Evolutionary conservation across 2,113 vertebrate species (phyloP).

Genomic region (Rhinopomastus cyanomelas): DNA sequence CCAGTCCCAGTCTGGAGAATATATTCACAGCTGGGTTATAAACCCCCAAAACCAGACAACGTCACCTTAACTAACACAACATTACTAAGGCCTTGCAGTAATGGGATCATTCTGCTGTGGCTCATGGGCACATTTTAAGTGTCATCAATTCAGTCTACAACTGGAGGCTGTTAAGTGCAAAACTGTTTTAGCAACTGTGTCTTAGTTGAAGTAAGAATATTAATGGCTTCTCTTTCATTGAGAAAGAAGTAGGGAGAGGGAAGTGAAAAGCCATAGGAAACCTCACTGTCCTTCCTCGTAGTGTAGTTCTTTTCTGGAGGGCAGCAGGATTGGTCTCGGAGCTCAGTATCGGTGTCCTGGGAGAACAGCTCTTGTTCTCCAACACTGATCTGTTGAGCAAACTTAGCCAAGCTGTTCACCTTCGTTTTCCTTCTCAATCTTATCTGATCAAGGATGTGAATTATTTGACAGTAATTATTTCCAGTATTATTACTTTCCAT

Average conservation of each 20-base stretch:
- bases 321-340: not conserved
- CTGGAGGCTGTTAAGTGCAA: conserved; percentile 36
- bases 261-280: conserved; percentile 20
- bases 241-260: not conserved
- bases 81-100: conserved; percentile 2
- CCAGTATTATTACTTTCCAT: too few species aligned
- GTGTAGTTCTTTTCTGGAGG: not conserved
- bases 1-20: not conserved
- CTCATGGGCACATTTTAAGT: conserved; percentile 48
- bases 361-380: not conserved
- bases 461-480: not conserved
- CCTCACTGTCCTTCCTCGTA: not conserved
- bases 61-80: conserved; percentile 41
- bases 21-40: conserved; percentile 35
- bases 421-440: not conserved
- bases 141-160: conserved; percentile 47
- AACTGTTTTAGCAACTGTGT: conserved; percentile 12
- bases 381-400: not conserved
- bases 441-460: not conserved
- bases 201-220: conserved; percentile 23
- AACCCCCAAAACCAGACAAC: conserved; percentile 41
- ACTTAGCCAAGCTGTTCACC: not conserved
- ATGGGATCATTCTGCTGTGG: conserved; percentile 34
- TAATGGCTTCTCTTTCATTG: conserved; percentile 3
- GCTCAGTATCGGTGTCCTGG: not conserved